Percentiles rank a stretch among this genome's conserved stretches.
Evolutionary conservation across 1,140 invertebrate genomes (phyloP).

Genomic region (Solenopsis invicta): DNA sequence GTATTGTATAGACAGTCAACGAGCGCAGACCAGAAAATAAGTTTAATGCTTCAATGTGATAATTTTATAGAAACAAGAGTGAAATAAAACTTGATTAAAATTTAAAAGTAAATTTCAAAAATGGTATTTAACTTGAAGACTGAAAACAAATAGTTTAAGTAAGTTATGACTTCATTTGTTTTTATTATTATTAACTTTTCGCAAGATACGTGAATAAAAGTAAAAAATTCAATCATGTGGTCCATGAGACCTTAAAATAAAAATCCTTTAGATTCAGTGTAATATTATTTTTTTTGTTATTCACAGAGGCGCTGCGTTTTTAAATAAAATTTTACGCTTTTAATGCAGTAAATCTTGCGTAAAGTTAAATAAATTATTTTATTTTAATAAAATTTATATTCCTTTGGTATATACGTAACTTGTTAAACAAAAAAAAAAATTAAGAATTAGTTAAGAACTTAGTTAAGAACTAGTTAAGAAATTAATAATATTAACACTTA

Average conservation of each 20-base stretch:
- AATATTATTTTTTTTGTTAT: too few species aligned
- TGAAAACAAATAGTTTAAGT: background rate
- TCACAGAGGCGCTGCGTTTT: too few species aligned
- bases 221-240: too few species aligned
- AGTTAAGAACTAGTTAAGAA: background rate
- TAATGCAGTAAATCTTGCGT: too few species aligned
- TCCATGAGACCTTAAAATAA: too few species aligned
- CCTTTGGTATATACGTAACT: background rate
- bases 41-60: background rate
- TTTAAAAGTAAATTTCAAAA: background rate
- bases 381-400: slow-evolving; percentile 3
- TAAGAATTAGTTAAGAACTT: background rate
- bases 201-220: too few species aligned
- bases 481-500: background rate
- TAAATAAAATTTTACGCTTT: too few species aligned
- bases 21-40: background rate
- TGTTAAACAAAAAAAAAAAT: too few species aligned
- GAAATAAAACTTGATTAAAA: background rate
- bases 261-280: too few species aligned
- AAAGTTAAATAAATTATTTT: background rate
- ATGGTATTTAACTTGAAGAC: background rate
- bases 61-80: background rate
- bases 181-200: background rate
- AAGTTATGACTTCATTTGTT: background rate
- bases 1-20: background rate